A percentile compares a stretch with the other conserved stretches of the same genome.
These are phyloP conservation scores for Hirundichthys speculiger DNA, from an alignment of 2,113 vertebrate species.

Conservation along the genomic window DNA sequence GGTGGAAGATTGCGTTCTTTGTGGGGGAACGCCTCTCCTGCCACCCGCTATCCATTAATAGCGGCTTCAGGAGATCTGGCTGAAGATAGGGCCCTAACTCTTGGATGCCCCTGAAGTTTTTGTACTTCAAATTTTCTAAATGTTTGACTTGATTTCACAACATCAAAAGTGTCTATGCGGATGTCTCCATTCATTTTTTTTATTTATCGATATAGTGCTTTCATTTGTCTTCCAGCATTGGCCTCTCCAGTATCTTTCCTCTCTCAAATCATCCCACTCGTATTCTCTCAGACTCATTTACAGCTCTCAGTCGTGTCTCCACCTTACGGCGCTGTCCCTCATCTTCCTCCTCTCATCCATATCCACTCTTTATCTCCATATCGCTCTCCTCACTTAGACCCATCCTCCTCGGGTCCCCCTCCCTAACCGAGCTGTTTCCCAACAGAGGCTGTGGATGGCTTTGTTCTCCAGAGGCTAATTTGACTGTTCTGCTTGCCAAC, in stretches of 20 bases:
- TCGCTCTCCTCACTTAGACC: constrained; percentile 3
- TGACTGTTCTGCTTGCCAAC: constrained; percentile 76
- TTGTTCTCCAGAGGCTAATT: constrained; percentile 78
- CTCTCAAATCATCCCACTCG: constrained; percentile 18
- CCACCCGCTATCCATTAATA: too few relatives aligned
- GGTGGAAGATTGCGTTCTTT: too few relatives aligned
- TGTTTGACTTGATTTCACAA: too few relatives aligned
- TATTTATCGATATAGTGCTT: too few relatives aligned
- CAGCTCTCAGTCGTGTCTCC: constrained; percentile 27
- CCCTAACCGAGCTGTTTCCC: constrained; percentile 65
- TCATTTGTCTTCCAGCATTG: not conserved
- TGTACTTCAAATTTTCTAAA: too few relatives aligned
- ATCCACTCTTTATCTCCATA: constrained; percentile 20
- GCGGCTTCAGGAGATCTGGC: too few relatives aligned
- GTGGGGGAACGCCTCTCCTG: too few relatives aligned
- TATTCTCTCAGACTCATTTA: constrained; percentile 43
- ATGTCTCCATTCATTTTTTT: too few relatives aligned
- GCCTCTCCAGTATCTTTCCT: not conserved
- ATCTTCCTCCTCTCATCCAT: constrained; percentile 18
- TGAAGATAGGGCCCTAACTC: too few relatives aligned
- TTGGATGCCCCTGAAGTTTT: too few relatives aligned
- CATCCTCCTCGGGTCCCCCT: constrained; percentile 5
- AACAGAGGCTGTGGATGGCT: constrained; percentile 55
- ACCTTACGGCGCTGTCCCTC: constrained; percentile 16
- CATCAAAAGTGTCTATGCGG: too few relatives aligned